These are phyloP conservation scores for Phocides pigmalion DNA, from an alignment of 1,140 invertebrate genomes.

Conservation along the genomic window DNA sequence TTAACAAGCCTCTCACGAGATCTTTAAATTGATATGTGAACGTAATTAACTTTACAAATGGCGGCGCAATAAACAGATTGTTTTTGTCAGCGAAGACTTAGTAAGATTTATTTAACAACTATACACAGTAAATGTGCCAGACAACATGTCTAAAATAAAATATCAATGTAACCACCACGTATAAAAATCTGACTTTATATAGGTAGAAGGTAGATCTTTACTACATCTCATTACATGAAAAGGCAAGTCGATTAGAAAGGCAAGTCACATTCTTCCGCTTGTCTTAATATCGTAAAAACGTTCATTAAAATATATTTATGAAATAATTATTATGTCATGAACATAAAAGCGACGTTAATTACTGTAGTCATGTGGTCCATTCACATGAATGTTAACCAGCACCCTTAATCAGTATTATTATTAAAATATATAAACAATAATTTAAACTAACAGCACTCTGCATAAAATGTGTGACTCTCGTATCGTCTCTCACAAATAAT, in stretches of 20 bases:
- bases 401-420: conserved; percentile 60
- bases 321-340: conserved; percentile 65
- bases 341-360: conserved; percentile 59
- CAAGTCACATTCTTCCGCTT: conserved; percentile 67
- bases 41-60: conserved; percentile 42
- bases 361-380: conserved; percentile 56
- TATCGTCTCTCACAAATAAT: conserved; percentile 65
- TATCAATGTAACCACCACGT: conserved; percentile 8
- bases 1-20: conserved; percentile 39
- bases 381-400: conserved; percentile 62
- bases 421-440: conserved; percentile 67
- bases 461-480: conserved; percentile 63
- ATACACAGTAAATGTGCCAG: conserved; percentile 5
- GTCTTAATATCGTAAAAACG: conserved; percentile 42
- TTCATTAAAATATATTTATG: conserved; percentile 46
- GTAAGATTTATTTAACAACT: conserved; percentile 11
- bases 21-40: conserved; percentile 50
- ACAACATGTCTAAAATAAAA: conserved; percentile 11
- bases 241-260: conserved; percentile 74
- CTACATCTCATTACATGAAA: conserved; percentile 57
- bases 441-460: conserved; percentile 68
- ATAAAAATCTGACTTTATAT: conserved; percentile 31
- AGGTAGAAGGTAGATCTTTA: conserved; percentile 44
- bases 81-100: conserved; percentile 8
- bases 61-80: conserved; percentile 10